phyloP scores from a whole-genome alignment of 2,797 vertebrate species.

The Todus mexicanus region DNA sequence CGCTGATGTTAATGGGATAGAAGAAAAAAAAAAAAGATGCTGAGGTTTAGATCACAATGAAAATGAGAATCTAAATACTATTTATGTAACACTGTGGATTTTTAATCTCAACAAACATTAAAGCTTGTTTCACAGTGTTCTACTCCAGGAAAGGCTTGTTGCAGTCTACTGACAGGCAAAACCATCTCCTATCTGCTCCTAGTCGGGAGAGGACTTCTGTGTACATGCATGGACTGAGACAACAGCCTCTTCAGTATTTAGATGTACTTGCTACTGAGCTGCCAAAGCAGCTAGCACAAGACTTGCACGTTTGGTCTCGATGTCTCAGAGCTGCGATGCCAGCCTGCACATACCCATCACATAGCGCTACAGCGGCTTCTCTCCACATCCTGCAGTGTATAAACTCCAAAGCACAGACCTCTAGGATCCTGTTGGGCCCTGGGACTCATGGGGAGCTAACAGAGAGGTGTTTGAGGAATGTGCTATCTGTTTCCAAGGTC shows the following conservation, averaged over 20 bases:
- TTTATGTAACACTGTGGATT: neutral
- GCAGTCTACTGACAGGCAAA: neutral
- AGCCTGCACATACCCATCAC: accelerated
- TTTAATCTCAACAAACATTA: neutral
- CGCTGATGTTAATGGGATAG: neutral
- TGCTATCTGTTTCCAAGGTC: neutral
- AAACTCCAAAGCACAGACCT: neutral
- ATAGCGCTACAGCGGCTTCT: neutral
- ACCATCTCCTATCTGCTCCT: neutral
- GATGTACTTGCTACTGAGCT: neutral
- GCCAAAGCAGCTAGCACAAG: neutral
- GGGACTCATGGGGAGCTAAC: neutral
- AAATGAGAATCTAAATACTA: neutral
- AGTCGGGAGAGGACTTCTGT: neutral
- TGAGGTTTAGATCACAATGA: neutral
- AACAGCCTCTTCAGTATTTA: accelerated
- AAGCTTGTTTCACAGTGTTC: neutral
- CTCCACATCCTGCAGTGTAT: accelerated
- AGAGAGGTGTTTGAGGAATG: neutral
- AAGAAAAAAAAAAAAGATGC: neutral
- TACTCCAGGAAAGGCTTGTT: neutral
- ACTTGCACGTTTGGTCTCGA: neutral
- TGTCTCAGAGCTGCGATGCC: accelerated
- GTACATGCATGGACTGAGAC: accelerated
- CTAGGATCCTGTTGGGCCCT: accelerated